Evolutionary conservation across 2,113 vertebrate genomes (phyloP), one percentile per base, ranked within the genome.

Genomic region (Eidolon helvum): DNA sequence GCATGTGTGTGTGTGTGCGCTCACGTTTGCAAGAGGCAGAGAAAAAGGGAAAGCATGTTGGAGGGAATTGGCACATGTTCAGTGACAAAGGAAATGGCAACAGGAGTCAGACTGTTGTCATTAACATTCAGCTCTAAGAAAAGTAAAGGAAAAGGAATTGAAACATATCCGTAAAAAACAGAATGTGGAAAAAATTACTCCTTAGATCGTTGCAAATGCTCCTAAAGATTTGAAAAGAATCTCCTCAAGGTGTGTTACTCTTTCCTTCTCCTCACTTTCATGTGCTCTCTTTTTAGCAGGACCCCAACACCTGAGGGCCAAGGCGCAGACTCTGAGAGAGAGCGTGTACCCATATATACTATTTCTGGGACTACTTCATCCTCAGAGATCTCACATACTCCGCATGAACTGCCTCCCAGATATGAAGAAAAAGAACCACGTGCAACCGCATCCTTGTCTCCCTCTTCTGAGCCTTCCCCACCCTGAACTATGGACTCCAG

Each of bases 401-500:
- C 93, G 0, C 97, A 69, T 35, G 98, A 98, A 50, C 92, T 86
- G 10, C 98, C 98, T 96, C 98, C 98, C 78, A 98, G 98, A 91
- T 98, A 98, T 0, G 98, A 99, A 97, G 98, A 98, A 78, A 99
- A 99, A 95, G 79, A 92, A 33, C 19, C 75, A 2, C 10, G 59
- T 16, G 10, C 40, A 10, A 12, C 79, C 15, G 4, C 86, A 4
- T 14, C 90, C 18, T 63, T 10, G 12, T 63, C 77, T 85, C 87
- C 84, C 6, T 50, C 90, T 78, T 98, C 96, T 94, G 95, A 97
- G n/a, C 80, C 66, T 28, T 93, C 95, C 72, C 87, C 69, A 0
- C 97, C 96, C 0, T 98, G 90, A 93, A 90, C 97, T 61, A 11
- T 87, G 82, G 86, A 48, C 65, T 94, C 69, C 33, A 84, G 68